Evolutionary conservation across 2,113 vertebrate genomes (phyloP).

Genomic region (Sebastes schlegelii): DNA sequence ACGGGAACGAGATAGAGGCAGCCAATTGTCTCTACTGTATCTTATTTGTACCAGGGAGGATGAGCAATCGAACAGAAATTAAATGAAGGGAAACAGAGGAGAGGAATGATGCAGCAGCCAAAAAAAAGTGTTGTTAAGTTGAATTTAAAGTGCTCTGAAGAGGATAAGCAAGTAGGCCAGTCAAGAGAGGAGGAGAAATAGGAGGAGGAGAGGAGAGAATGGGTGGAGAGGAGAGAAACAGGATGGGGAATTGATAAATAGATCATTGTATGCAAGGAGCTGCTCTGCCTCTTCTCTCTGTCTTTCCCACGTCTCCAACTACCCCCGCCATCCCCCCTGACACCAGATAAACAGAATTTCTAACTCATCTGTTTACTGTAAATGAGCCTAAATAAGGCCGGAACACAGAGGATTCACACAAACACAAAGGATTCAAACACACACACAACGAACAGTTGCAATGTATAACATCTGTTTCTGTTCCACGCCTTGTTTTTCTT

Average conservation of each 20-base stretch:
- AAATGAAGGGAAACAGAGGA: slow-evolving; percentile 46
- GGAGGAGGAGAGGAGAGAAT: slow-evolving; percentile 66
- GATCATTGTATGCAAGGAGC: slow-evolving; percentile 75
- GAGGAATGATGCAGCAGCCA: slow-evolving; percentile 1
- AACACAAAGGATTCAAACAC: slow-evolving; percentile 26
- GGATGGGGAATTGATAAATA: slow-evolving; percentile 76
- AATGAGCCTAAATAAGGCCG: slow-evolving; percentile 75
- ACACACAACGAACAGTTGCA: slow-evolving; percentile 44
- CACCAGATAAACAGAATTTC: slow-evolving; percentile 73
- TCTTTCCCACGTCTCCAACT: slow-evolving; percentile 65
- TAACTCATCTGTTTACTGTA: slow-evolving; percentile 77
- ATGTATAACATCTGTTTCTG: slow-evolving; percentile 42
- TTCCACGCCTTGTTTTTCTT: slow-evolving; percentile 66
- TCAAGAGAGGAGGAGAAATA: slow-evolving; percentile 62
- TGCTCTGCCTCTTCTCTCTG: slow-evolving; percentile 52
- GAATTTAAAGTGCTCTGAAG: slow-evolving; percentile 72
- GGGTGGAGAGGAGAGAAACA: slow-evolving; percentile 53
- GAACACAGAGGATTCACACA: slow-evolving; percentile 68
- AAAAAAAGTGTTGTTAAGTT: slow-evolving; percentile 62
- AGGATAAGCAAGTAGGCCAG: slow-evolving; percentile 77
- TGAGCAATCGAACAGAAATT: slow-evolving; percentile 64
- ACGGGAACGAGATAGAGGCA: slow-evolving; percentile 50
- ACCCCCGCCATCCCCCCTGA: slow-evolving; percentile 32
- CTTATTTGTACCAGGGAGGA: slow-evolving; percentile 62
- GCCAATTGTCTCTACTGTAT: slow-evolving; percentile 62